Conservation (phyloP, 2,797 vertebrate genomes). For the Anguilla marmorata region DNA sequence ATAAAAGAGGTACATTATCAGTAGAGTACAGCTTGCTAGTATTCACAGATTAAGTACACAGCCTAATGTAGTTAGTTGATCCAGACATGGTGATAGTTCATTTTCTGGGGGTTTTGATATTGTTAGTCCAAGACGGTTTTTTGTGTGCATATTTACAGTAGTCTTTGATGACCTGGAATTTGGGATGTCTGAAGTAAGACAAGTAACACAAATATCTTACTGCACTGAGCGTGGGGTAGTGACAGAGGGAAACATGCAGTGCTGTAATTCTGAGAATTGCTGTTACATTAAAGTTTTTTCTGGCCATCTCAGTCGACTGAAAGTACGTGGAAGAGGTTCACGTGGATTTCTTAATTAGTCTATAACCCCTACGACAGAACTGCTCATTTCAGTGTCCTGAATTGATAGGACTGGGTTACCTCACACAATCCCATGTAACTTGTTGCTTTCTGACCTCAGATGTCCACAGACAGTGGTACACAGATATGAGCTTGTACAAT, state of each 20-base stretch:
- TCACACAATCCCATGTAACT: neutral
- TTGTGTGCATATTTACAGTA: too few species aligned
- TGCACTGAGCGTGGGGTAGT: neutral
- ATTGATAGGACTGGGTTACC: neutral
- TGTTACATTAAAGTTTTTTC: neutral
- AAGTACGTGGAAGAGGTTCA: too few species aligned
- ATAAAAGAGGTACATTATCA: neutral
- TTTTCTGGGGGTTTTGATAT: too few species aligned
- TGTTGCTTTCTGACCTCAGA: neutral
- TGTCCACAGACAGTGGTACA: neutral
- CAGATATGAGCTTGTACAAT: neutral
- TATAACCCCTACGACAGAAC: too few species aligned
- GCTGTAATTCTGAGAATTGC: neutral
- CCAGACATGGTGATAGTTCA: neutral
- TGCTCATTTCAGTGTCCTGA: neutral
- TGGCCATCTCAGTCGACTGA: neutral
- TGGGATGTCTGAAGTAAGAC: too few species aligned
- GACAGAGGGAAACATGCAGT: neutral
- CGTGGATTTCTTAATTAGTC: too few species aligned
- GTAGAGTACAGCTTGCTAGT: neutral
- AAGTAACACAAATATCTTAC: neutral
- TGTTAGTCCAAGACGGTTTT: too few species aligned
- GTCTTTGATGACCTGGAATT: too few species aligned
- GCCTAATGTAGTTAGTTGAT: conserved; percentile 23
- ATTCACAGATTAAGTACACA: neutral